Evolutionary conservation across 1,140 invertebrate genomes (phyloP), one percentile per base, ranked within the genome.

Genomic region (Nautilus pompilius): DNA sequence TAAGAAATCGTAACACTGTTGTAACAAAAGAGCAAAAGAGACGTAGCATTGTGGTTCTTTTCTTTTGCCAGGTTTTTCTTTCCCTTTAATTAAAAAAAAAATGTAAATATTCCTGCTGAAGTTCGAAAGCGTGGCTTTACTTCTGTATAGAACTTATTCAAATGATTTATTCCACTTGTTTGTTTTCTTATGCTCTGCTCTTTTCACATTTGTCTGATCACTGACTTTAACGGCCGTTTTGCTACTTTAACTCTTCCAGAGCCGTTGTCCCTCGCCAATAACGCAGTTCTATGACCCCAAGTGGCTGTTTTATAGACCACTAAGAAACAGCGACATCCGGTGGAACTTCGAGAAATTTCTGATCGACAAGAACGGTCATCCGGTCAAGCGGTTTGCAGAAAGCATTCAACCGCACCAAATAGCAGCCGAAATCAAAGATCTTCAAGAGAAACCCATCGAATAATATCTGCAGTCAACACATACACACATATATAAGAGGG

Each of bases 281-380:
- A 53, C 62, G 17, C 49, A 60, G 22, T 58, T 68, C 60, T 30
- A 72, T 69, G 30, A 69, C 70, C 63, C 33, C 22, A 26, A 65
- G 57, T 32, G 68, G 62, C 53, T 72, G 71, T 28, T 69, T 76
- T 77, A 69, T 29, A 13, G 71, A 71, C 65, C 80, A 69, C 33
- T 68, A 68, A 68, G 76, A 54, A 76, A 64, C 30, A 76, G 70
- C 51, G 86, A 87, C 72, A 73, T 87, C 32, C 78, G 83, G 24
- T 86, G 85, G 87, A 87, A 87, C 69, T 88, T 84, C 65, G 86
- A 88, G 68, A 88, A 87, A 65, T 86, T 87, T 70, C 71, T 87
- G 15, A 80, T 87, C 17, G 76, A 82, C 67, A 72, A 68, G 24
- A 62, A 71, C 32, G 86, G 86, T 2, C 58, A 59, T 17, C 64